Conservation (phyloP, 2,797 vertebrate genomes). For the Manis pentadactyla region DNA sequence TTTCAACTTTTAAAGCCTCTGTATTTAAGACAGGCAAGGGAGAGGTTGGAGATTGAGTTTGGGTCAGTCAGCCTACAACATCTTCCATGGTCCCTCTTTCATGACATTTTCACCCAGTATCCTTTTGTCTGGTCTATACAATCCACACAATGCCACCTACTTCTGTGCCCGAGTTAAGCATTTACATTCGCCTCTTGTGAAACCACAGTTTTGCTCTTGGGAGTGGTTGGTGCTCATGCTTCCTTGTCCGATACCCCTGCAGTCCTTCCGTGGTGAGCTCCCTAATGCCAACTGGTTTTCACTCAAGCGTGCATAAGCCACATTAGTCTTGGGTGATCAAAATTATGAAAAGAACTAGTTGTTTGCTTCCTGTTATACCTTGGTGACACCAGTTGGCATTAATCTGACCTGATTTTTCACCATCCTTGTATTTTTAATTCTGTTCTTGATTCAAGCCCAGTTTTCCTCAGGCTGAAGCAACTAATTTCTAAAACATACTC, state of each 20-base stretch:
- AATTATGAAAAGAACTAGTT: not conserved
- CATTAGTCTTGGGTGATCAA: not conserved
- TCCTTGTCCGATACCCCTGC: not conserved
- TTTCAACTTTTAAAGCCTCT: not conserved
- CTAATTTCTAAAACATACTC: conserved; percentile 6
- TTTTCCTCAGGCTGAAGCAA: not conserved
- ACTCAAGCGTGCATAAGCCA: not conserved
- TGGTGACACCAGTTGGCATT: not conserved
- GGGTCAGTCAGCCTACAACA: not conserved
- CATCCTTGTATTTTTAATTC: not conserved
- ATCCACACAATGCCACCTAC: not conserved
- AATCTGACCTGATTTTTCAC: not conserved
- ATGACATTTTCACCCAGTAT: not conserved
- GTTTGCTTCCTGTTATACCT: not conserved
- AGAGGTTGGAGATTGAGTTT: not conserved
- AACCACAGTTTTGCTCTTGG: too few relatives aligned
- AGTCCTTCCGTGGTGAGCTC: not conserved
- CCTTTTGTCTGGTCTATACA: not conserved
- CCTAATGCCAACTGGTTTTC: not conserved
- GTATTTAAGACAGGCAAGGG: not conserved
- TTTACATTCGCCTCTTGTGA: not conserved
- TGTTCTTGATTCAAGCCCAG: not conserved
- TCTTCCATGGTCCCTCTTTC: not conserved
- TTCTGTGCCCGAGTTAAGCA: not conserved
- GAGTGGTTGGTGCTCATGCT: not conserved